Base-by-base conservation (phyloP, 2,888 invertebrate genomes). In the Hanleya hanleyi region DNA sequence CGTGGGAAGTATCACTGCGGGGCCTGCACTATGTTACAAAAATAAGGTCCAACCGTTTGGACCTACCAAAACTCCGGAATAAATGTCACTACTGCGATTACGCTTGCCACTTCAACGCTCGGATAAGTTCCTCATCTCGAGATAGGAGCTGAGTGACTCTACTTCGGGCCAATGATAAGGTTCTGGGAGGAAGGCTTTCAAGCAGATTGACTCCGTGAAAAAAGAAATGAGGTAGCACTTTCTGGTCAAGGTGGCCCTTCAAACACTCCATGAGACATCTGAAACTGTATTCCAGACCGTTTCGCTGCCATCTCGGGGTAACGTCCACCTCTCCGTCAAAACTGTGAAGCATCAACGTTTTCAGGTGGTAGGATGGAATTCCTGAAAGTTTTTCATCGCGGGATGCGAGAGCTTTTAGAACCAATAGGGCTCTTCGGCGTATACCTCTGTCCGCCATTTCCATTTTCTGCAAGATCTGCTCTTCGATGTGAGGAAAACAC, bases 291-390 rank as follows among this genome's bases (percentile, higher is more conserved):
- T 76, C 77, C 29, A 76, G 26, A 26, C 57, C 33, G n/a, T 67
- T 41, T 15, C 77, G 41, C 69, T 80, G 78, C 80, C 80, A 80
- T n/a, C 77, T 65, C 0, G 76, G 78, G 1, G 51, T 70, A 18
- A 36, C 22, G 71, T 80, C 80, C 6, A 80, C 69, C 4, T 68
- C 75, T 1, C 38, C 18, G 69, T 80, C 80, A 49, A 79, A 80
- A 26, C 33, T 47, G 51, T 77, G 76, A 35, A 79, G 67, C n/a
- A 80, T 36, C n/a, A 76, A 69, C 6, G 80, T 79, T 65, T 79
- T 79, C 22, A 80, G 15, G 66, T 78, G 77, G 70, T 79, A 77
- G 0, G 76, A 62, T 0, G 74, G 66, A 12, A 80, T 49, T 3
- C 77, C 78, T 18, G 51, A 49, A 22, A 81, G 70, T 6, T 74